Evolutionary conservation across 2,888 invertebrate genomes (phyloP), one percentile per base, ranked within the genome.

Genomic region (Eupithecia pulchellata): DNA sequence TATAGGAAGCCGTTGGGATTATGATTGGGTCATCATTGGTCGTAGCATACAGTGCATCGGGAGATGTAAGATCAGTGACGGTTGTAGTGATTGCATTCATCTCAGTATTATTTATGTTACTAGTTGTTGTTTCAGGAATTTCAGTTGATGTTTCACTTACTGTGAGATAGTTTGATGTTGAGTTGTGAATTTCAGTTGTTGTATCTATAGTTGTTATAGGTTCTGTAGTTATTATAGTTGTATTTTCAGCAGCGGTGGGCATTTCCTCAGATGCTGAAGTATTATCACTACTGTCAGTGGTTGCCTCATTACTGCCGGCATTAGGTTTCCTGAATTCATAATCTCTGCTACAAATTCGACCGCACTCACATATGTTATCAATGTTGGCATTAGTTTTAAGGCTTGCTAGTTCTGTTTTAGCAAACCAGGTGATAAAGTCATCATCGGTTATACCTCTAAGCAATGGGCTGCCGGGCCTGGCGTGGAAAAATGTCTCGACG

Each of bases 401-500:
- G 75, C 92, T 95, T 2, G 91, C 91, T 5, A 92, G 83, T 81
- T 93, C 94, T 71, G 95, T 95, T 87, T 95, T 95, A 55, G 96
- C 96, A 78, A 96, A 96, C 96, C 96, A 96, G 3, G 96, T 96
- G 36, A 96, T 95, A 27, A 96, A 92, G 80, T 96, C 96, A 78
- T 96, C 96, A 68, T 96, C 96, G 17, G 95, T 95, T 36, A 96
- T 95, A 9, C 95, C 95, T 79, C 94, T 91, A 0, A 96, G 88
- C 39, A 96, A 86, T 14, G 95, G 95, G 75, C 96, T 96, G n/a
- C 95, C 95, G 61, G 92, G 89, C 78, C 92, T 89, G 0, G 96
- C 95, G 69, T 96, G 96, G 91, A 96, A 96, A 83, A 96, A 96
- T 5, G 95, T 95, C 83, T 96, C 96, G 0, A 96, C 96, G 0